Percentiles rank a stretch among this genome's conserved stretches.
Evolutionary conservation across 1,140 invertebrate genomes (phyloP).

Genomic region (Nebria ingens): DNA sequence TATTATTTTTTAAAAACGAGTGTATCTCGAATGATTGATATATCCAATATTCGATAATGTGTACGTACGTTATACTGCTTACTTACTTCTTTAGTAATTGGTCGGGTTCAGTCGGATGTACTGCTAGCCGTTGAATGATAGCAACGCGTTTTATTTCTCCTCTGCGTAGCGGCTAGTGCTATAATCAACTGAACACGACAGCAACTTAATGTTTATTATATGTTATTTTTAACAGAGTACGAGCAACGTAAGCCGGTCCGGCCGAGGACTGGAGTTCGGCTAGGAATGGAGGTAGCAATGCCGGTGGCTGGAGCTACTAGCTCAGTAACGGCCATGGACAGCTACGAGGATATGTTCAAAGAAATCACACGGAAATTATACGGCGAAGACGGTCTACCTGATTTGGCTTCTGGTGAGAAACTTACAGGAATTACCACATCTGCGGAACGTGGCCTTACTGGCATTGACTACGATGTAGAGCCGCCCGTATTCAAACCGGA

Average conservation of each 20-base stretch:
- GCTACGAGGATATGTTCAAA: constrained; percentile 69
- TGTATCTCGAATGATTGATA: too few relatives aligned
- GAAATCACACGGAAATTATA: constrained; percentile 85
- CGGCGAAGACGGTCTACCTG: constrained; percentile 62
- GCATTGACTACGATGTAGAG: constrained; percentile 36
- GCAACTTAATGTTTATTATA: too few relatives aligned
- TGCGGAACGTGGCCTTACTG: constrained; percentile 30
- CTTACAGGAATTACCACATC: constrained; percentile 36
- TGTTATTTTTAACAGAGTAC: not conserved
- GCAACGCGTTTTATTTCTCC: too few relatives aligned
- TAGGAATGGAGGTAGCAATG: constrained; percentile 36
- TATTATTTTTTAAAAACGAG: too few relatives aligned
- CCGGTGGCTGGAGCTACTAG: constrained; percentile 33
- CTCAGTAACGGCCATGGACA: constrained; percentile 39
- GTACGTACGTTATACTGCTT: too few relatives aligned
- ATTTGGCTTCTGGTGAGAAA: constrained; percentile 35
- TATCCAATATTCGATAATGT: too few relatives aligned
- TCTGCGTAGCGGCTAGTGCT: too few relatives aligned
- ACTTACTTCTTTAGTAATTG: too few relatives aligned
- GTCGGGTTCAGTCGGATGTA: too few relatives aligned
- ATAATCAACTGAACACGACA: too few relatives aligned
- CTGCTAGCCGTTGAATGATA: too few relatives aligned
- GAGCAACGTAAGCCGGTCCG: not conserved
- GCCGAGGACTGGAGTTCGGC: not conserved
- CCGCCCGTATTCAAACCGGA: constrained; percentile 47